Percentiles rank a stretch among this genome's conserved stretches.
Conservation (phyloP, 1,140 invertebrate species). For the Telenomus remus region DNA sequence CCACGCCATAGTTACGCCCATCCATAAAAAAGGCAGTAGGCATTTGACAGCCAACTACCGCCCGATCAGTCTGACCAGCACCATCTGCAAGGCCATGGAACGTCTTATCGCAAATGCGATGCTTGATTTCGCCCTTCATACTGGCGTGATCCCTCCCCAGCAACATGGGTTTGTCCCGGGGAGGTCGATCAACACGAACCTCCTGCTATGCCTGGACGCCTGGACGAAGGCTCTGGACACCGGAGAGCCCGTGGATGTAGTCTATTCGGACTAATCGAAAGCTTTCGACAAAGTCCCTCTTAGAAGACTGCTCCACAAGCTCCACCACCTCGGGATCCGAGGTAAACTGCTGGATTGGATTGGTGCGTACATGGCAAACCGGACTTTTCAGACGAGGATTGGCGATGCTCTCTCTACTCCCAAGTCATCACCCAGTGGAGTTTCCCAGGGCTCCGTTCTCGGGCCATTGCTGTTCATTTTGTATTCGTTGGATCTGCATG, state of each 20-base stretch:
- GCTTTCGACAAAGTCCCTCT: slow-evolving; percentile 6
- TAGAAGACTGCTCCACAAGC: not conserved
- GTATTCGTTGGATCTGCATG: not conserved
- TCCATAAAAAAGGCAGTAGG: slow-evolving; percentile 4
- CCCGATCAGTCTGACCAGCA: slow-evolving; percentile 2
- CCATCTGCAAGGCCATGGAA: not conserved
- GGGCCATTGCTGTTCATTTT: not conserved
- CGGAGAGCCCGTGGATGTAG: not conserved
- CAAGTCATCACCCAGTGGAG: not conserved
- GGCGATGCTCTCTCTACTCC: not conserved
- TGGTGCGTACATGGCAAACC: not conserved
- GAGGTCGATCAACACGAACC: not conserved
- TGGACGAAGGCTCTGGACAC: not conserved
- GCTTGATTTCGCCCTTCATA: not conserved
- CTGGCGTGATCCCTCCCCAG: not conserved
- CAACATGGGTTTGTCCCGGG: slow-evolving; percentile 10
- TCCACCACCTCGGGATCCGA: not conserved
- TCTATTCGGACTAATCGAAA: slow-evolving; percentile 5
- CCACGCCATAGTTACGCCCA: not conserved
- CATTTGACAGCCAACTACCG: not conserved
- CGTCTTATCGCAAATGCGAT: not conserved
- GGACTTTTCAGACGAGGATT: not conserved
- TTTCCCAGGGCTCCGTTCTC: not conserved
- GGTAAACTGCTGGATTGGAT: slow-evolving; percentile 2
- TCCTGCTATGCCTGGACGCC: not conserved